Conservation (phyloP, 2,113 vertebrate species). For the Gymnocephalus cernua region DNA sequence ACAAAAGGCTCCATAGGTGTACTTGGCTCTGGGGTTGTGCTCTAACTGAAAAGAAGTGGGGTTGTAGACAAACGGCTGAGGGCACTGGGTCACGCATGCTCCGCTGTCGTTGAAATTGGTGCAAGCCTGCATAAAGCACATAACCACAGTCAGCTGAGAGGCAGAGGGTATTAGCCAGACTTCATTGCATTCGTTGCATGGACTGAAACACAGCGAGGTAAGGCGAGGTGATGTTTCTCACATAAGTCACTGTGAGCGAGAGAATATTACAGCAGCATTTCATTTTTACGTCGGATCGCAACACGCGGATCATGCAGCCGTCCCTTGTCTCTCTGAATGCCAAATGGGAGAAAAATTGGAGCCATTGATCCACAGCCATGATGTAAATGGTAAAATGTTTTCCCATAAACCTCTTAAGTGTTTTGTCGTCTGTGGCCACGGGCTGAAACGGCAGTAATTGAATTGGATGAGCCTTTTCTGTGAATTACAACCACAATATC, state of each 20-base stretch:
- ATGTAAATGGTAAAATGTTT: constrained; percentile 77
- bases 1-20: constrained; percentile 97
- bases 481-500: constrained; percentile 80
- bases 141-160: neutral
- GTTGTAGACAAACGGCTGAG: constrained; percentile 97
- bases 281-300: constrained; percentile 53
- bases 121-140: constrained; percentile 88
- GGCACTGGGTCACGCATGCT: constrained; percentile 96
- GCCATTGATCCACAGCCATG: constrained; percentile 68
- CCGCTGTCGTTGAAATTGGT: constrained; percentile 99
- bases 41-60: constrained; percentile 96
- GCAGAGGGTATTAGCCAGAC: neutral
- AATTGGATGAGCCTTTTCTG: constrained; percentile 67
- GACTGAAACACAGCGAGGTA: neutral
- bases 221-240: constrained; percentile 3
- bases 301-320: constrained; percentile 3
- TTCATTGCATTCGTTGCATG: too few relatives aligned
- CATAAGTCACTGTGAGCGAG: constrained; percentile 34
- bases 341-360: constrained; percentile 71
- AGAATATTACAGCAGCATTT: constrained; percentile 65
- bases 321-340: constrained; percentile 26
- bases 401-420: constrained; percentile 78
- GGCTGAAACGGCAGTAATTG: constrained; percentile 72
- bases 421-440: constrained; percentile 57
- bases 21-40: constrained; percentile 95